A percentile compares a stretch with the other conserved stretches of the same genome.
Conservation (phyloP, 37 sponge, comb jelly and placozoan species). For the Lycopodina hypogea region DNA sequence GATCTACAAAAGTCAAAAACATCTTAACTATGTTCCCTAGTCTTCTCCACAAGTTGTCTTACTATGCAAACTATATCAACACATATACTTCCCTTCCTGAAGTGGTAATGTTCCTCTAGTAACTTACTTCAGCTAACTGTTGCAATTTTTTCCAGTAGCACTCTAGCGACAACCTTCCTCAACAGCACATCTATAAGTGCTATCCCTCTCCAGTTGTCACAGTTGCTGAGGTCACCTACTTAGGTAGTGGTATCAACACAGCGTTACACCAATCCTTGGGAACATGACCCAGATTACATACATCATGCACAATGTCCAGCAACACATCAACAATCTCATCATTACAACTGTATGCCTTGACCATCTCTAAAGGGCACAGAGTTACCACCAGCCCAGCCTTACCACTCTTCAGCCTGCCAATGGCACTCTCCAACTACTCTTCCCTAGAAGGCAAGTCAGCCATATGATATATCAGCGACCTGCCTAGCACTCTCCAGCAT, state of each 20-base stretch:
- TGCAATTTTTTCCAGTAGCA: background rate
- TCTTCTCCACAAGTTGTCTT: slow-evolving; percentile 1
- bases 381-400: background rate
- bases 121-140: background rate
- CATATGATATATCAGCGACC: background rate
- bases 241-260: background rate
- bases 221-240: no score
- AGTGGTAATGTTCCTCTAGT: background rate
- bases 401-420: background rate
- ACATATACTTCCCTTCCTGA: background rate
- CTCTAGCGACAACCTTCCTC: background rate
- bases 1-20: background rate
- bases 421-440: background rate
- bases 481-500: background rate
- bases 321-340: background rate
- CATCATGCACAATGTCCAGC: background rate
- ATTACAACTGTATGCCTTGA: background rate
- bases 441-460: no score
- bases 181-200: background rate
- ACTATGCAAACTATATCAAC: slow-evolving; percentile 19
- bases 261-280: background rate
- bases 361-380: background rate
- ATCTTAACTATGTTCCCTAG: background rate
- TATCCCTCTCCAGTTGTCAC: no score
- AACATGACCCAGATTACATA: background rate